Evolutionary conservation across 2,113 vertebrate species (phyloP), one percentile per base, ranked within the genome.

Genomic region (Tamias sibiricus): DNA sequence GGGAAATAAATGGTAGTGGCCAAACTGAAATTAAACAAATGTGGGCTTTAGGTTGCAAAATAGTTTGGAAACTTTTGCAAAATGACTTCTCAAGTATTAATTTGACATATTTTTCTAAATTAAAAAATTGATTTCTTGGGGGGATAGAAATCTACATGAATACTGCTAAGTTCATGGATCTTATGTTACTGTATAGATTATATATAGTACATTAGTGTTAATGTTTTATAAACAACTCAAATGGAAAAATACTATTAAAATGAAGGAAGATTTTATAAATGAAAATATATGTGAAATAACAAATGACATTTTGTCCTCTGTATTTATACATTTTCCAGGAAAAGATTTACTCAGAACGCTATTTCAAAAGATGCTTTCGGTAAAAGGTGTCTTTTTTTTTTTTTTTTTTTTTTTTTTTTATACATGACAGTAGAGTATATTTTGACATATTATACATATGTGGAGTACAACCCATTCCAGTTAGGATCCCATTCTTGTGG

Each of bases 211-310:
- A 37, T 82, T 71, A 71, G 11, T 90, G 20, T 54, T 92, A 86
- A 92, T 71, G 37, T 87, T 82, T 96, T 90, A 87, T 92, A 57
- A 57, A 79, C 4, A 76, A n/a, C 9, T 19, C 24, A 37, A 47
- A 62, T 62, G 35, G 30, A 86, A 52, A 84, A 93, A 86, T 91
- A 66, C 40, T 95, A 37, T 88, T 93, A 82, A 77, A 47, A 52
- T 80, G 49, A 86, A 92, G 49, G 37, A 62, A 54, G n/a, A 87
- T 94, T 90, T 92, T 93, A 92, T 90, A 83, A 90, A 40, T 84
- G 14, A 64, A 95, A 90, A 82, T 54, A 10, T 87, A 80, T 57
- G 5, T 96, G 37, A 97, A 92, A 97, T 90, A 89, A 94, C 9
- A 69, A 84, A 59, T 93, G 52, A 80, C 11, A 76, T 81, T 35